Evolutionary conservation across 2,888 invertebrate species (phyloP).

Genomic region (Papilio gigon): DNA sequence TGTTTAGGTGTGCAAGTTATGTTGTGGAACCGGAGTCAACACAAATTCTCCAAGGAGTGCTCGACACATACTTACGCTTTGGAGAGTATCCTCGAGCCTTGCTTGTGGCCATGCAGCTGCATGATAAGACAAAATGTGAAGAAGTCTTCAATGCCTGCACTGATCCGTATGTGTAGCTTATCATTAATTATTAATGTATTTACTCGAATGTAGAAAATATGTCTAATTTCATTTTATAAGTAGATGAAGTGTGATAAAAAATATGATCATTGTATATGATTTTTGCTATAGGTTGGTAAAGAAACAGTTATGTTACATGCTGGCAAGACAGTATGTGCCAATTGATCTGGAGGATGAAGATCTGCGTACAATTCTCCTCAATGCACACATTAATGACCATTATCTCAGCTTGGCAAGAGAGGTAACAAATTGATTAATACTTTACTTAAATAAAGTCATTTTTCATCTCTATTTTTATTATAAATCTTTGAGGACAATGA

Average conservation of each 20-base stretch:
- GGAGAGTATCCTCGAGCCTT: slow-evolving; percentile 94
- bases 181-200: too few species aligned
- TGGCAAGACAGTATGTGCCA: slow-evolving; percentile 96
- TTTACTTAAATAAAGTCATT: not conserved
- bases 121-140: slow-evolving; percentile 89
- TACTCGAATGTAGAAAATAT: too few species aligned
- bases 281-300: slow-evolving; percentile 85
- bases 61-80: slow-evolving; percentile 93
- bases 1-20: slow-evolving; percentile 94
- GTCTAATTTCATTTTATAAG: too few species aligned
- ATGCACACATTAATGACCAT: slow-evolving; percentile 95
- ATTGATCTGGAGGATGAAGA: slow-evolving; percentile 93
- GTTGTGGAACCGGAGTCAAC: slow-evolving; percentile 97
- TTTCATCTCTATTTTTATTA: too few species aligned
- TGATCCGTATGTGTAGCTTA: slow-evolving; percentile 86
- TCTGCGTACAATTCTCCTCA: slow-evolving; percentile 94
- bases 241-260: too few species aligned
- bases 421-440: slow-evolving; percentile 64
- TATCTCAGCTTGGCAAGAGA: slow-evolving; percentile 97
- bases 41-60: slow-evolving; percentile 90
- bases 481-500: too few species aligned
- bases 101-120: slow-evolving; percentile 94
- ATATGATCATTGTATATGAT: not conserved
- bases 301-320: slow-evolving; percentile 97
- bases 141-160: slow-evolving; percentile 92